Conservation (phyloP, 2,113 vertebrate genomes). For the Nyctibius bracteatus region DNA sequence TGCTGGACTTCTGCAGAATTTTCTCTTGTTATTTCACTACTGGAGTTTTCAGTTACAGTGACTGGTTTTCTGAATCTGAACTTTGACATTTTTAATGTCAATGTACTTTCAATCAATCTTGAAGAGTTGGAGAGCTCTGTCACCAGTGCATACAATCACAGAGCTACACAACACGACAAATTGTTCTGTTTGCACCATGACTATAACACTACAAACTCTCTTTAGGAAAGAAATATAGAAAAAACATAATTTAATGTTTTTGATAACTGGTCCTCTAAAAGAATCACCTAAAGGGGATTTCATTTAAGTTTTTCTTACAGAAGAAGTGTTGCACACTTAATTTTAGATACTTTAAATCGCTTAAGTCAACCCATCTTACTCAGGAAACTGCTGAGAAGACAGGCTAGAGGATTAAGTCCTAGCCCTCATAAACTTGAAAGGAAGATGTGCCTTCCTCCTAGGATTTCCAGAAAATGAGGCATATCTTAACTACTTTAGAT, state of each 20-base stretch:
- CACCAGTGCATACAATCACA: neutral
- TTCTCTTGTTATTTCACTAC: neutral
- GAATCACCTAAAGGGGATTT: neutral
- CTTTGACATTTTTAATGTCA: neutral
- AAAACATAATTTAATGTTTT: neutral
- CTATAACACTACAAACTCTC: neutral
- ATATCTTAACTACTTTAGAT: neutral
- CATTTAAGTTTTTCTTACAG: neutral
- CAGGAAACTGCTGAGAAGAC: neutral
- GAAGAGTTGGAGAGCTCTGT: neutral
- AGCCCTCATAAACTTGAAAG: neutral
- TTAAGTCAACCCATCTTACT: neutral
- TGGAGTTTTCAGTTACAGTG: neutral
- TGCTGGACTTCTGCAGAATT: neutral
- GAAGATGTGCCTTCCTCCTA: neutral
- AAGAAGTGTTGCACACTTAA: neutral
- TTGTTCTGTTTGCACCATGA: neutral
- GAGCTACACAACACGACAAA: neutral
- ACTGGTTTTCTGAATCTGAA: conserved; percentile 4
- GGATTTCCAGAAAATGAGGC: neutral
- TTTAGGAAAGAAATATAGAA: neutral
- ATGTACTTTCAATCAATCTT: neutral
- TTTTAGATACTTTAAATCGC: neutral
- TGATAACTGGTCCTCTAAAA: neutral
- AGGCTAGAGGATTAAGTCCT: neutral